Base-by-base conservation (phyloP, 2,797 vertebrate species). In the Gorsachius magnificus region DNA sequence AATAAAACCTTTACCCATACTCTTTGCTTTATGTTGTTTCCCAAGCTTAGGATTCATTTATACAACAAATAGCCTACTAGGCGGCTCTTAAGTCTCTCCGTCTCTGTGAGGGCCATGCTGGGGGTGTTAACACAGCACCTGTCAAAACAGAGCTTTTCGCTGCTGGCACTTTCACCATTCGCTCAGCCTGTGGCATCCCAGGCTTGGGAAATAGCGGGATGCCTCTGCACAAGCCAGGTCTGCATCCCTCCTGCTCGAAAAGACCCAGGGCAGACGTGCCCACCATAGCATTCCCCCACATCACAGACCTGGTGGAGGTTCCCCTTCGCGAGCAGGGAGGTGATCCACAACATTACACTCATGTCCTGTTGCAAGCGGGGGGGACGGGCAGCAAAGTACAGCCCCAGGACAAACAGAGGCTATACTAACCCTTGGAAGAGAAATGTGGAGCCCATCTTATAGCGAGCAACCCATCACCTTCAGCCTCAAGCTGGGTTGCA, bases 301-400 rank as follows among this genome's bases (percentile, higher is more conserved):
- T 16, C 70, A 33, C 46, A 28, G 43, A 31, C 2, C 4, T 29
- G 20, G 38, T 18, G 18, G 22, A 57, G 20, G 54, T 53, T 3
- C 26, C 12, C 21, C 14, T 33, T 60, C 50, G 45, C 1, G 1
- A 58, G 2, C 4, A 16, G 56, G 29, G 75, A 51, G 22, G 16
- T 20, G 35, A 35, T 22, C 24, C 0, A 2, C 9, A 13, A 13
- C 0, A 0, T 4, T 41, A 33, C 9, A 6, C 38, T 38, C 38
- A 2, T 33, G 33, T 58, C 29, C 87, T 8, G 0, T 17, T 17
- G 22, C 66, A 35, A 41, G 6, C 4, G 12, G n/a, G n/a, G 11
- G 11, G 20, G 19, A 14, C 4, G 3, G 28, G 28, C 24, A 63
- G 38, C 31, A 24, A 56, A 57, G 20, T 17, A 54, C 45, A 69